A percentile compares a stretch with the other conserved stretches of the same genome.
These are phyloP conservation scores for Forbesichthys papilliferus DNA, from an alignment of 2,113 vertebrate genomes.

Conservation along the genomic window DNA sequence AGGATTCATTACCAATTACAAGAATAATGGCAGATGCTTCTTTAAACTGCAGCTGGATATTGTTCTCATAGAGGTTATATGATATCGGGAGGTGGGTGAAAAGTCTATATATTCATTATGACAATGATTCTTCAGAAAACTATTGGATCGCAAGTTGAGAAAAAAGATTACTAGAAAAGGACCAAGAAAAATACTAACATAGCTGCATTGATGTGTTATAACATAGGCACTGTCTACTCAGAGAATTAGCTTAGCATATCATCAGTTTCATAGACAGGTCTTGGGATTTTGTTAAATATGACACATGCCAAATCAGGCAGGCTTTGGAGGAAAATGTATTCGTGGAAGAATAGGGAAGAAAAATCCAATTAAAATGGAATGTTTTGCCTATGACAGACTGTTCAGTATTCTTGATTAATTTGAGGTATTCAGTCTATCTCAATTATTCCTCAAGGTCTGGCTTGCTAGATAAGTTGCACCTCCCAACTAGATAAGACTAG, in stretches of 20 bases:
- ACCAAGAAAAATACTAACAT: background rate
- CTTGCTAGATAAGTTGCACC: slow-evolving; percentile 52
- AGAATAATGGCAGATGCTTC: too few species aligned
- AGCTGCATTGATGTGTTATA: background rate
- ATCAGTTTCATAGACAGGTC: slow-evolving; percentile 33
- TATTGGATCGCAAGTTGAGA: background rate
- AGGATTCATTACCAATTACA: too few species aligned
- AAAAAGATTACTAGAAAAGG: background rate
- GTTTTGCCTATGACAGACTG: slow-evolving; percentile 44
- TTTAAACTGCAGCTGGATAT: too few species aligned
- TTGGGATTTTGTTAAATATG: slow-evolving; percentile 54
- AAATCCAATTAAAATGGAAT: slow-evolving; percentile 63
- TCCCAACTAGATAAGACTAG: slow-evolving; percentile 27
- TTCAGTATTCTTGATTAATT: slow-evolving; percentile 40
- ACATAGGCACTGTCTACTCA: background rate
- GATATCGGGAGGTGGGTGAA: background rate
- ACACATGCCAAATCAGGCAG: slow-evolving; percentile 51
- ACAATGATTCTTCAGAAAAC: background rate
- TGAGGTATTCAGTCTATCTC: slow-evolving; percentile 22
- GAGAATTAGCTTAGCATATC: slow-evolving; percentile 14
- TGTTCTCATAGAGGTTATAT: background rate
- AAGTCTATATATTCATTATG: background rate
- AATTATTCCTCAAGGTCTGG: slow-evolving; percentile 9
- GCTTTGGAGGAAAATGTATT: slow-evolving; percentile 59
- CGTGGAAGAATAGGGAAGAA: slow-evolving; percentile 37